These are phyloP conservation scores for Eulithis prunata DNA, from an alignment of 2,888 invertebrate species.

Conservation along the genomic window DNA sequence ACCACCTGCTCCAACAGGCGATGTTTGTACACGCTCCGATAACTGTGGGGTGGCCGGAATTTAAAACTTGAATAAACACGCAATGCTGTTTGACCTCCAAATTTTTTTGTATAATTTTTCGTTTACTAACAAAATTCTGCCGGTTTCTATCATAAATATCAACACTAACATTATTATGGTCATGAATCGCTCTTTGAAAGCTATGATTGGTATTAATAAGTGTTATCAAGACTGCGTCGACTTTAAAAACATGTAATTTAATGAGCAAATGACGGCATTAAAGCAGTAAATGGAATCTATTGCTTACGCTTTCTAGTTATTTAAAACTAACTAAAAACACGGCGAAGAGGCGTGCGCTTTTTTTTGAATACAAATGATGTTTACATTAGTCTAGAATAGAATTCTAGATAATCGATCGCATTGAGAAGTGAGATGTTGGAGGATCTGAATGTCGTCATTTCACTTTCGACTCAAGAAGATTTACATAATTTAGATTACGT, in stretches of 20 bases:
- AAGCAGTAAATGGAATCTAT: constrained; percentile 35
- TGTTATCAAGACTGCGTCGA: constrained; percentile 36
- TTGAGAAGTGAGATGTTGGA: constrained; percentile 34
- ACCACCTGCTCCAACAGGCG: constrained; percentile 62
- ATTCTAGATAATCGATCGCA: constrained; percentile 36
- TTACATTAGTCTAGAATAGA: constrained; percentile 28
- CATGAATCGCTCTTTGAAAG: constrained; percentile 30
- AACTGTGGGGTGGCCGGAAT: constrained; percentile 50
- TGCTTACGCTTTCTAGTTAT: constrained; percentile 43
- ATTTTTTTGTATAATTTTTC: constrained; percentile 41
- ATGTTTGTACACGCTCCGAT: constrained; percentile 52
- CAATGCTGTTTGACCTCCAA: constrained; percentile 49
- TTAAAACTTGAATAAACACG: constrained; percentile 41
- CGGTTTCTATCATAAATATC: constrained; percentile 21
- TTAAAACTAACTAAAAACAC: constrained; percentile 33
- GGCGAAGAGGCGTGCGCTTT: constrained; percentile 19
- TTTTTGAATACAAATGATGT: constrained; percentile 34
- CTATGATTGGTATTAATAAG: constrained; percentile 38
- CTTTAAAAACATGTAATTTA: constrained; percentile 42
- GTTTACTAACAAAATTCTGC: constrained; percentile 28
- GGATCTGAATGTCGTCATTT: constrained; percentile 47
- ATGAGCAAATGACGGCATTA: constrained; percentile 38
- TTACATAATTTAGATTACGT: constrained; percentile 48
- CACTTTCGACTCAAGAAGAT: constrained; percentile 45
- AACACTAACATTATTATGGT: constrained; percentile 17